A percentile compares a stretch with the other conserved stretches of the same genome.
These are phyloP conservation scores for Nomia melanderi DNA, from an alignment of 1,140 invertebrate genomes.

Conservation along the genomic window DNA sequence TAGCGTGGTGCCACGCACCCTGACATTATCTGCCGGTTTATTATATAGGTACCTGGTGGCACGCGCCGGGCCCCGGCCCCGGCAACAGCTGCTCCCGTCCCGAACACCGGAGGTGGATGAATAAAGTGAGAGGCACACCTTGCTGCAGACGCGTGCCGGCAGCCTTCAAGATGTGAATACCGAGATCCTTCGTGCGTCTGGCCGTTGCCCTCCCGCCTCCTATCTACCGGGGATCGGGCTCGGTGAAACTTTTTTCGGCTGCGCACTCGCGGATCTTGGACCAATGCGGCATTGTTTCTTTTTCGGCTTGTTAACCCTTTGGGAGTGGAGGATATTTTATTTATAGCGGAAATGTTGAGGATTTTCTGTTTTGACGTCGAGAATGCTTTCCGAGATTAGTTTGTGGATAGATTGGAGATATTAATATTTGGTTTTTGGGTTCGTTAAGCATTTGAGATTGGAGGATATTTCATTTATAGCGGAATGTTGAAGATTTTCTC, in stretches of 20 bases:
- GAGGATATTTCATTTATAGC: too few relatives aligned
- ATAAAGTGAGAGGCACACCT: conserved; percentile 76
- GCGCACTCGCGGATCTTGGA: too few relatives aligned
- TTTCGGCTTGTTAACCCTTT: too few relatives aligned
- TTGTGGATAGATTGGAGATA: too few relatives aligned
- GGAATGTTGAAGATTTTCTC: too few relatives aligned
- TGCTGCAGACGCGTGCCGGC: conserved; percentile 76
- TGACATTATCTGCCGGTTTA: conserved; percentile 78
- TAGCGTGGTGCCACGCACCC: conserved; percentile 73
- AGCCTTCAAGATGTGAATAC: conserved; percentile 76
- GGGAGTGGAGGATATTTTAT: too few relatives aligned
- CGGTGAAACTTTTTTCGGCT: conserved; percentile 30
- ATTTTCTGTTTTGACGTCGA: too few relatives aligned
- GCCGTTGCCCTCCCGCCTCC: conserved; percentile 70
- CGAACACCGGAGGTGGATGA: conserved; percentile 69
- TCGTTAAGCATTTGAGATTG: too few relatives aligned
- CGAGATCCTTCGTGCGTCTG: conserved; percentile 71
- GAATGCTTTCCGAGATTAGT: too few relatives aligned
- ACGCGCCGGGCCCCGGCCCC: conserved; percentile 74
- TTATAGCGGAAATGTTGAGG: too few relatives aligned
- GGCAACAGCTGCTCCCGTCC: conserved; percentile 77
- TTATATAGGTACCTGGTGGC: conserved; percentile 80
- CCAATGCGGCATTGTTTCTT: too few relatives aligned
- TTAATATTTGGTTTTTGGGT: too few relatives aligned
- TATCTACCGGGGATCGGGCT: conserved; percentile 53